These are phyloP conservation scores for Sinocyclocheilus grahami DNA, from an alignment of 2,113 vertebrate genomes.

Conservation along the genomic window DNA sequence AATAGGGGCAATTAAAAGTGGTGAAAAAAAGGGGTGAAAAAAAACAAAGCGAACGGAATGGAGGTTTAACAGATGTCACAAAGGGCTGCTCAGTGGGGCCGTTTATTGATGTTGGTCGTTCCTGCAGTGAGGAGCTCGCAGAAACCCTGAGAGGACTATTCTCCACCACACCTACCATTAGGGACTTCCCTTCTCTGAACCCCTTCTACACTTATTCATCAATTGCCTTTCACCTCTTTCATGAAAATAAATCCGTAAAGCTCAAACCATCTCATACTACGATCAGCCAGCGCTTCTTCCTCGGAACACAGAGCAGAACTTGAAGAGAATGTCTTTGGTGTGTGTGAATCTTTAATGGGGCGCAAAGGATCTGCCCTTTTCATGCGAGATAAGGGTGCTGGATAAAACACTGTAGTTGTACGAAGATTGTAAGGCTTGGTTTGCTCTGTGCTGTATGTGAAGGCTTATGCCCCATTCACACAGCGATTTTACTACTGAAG, in stretches of 20 bases:
- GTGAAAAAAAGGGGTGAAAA: too few relatives aligned
- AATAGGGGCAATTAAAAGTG: too few relatives aligned
- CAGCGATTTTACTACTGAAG: too few relatives aligned
- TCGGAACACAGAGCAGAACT: constrained; percentile 2
- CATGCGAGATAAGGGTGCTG: constrained; percentile 9
- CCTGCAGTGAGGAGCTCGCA: constrained; percentile 64
- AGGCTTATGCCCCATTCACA: too few relatives aligned
- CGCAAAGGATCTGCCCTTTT: constrained; percentile 31
- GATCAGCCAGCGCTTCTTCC: not conserved
- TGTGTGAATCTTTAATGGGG: constrained; percentile 39
- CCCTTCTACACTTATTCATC: constrained; percentile 56
- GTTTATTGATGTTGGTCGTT: constrained; percentile 51
- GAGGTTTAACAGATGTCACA: not conserved
- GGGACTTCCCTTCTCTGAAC: constrained; percentile 71
- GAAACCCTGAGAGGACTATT: constrained; percentile 67
- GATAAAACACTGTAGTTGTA: not conserved
- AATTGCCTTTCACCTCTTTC: constrained; percentile 3
- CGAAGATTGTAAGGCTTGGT: not conserved
- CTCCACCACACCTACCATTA: constrained; percentile 63
- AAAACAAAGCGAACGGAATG: too few relatives aligned
- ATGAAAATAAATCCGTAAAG: constrained; percentile 33
- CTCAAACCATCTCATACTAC: constrained; percentile 1
- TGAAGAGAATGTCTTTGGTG: constrained; percentile 18
- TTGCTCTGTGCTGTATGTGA: not conserved
- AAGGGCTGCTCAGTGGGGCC: constrained; percentile 2